Evolutionary conservation across 2,113 vertebrate genomes (phyloP), one percentile per base, ranked within the genome.

Genomic region (Gallinago paraguaiae): DNA sequence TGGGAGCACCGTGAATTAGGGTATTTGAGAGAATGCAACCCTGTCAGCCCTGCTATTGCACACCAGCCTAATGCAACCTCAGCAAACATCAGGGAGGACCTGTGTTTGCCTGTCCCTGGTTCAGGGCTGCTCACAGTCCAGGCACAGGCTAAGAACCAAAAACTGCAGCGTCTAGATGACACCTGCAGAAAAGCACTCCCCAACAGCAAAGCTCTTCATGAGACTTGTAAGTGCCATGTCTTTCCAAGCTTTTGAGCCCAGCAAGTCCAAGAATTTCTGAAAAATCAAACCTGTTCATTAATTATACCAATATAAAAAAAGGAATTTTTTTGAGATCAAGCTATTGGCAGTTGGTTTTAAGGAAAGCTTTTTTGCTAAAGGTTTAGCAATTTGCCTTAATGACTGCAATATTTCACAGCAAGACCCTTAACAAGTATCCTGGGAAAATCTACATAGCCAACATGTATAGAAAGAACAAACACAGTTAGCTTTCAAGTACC

Each of bases 321-420:
- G 11, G 13, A 18, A 33, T 30, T 80, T 59, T 78, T 82, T 54
- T 3, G 8, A 81, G 46, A 92, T 91, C 60, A 69, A 65, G 61
- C 27, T 88, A 76, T 77, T 86, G 82, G 79, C 78, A 90, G 94
- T 41, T 64, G 24, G 59, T 46, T 88, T 96, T 95, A 77, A 81
- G 89, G 50, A 76, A 86, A 88, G 54, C 13, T 84, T 85, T 88
- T 79, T 78, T 67, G 33, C 86, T 90, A 70, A 94, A 81, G 76
- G 75, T 83, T 67, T 74, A 92, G 76, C 9, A 5, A 88, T 92
- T 97, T 91, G 77, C 86, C 57, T 92, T 96, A 92, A 95, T 60
- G 81, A 76, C 77, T 82, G 89, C 74, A 92, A 31, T 82, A 84
- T 61, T 91, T 95, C 94, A 97, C 74, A 85, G 86, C 69, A 89